Conservation (phyloP, 1,140 invertebrate genomes). For the Atta cephalotes region DNA sequence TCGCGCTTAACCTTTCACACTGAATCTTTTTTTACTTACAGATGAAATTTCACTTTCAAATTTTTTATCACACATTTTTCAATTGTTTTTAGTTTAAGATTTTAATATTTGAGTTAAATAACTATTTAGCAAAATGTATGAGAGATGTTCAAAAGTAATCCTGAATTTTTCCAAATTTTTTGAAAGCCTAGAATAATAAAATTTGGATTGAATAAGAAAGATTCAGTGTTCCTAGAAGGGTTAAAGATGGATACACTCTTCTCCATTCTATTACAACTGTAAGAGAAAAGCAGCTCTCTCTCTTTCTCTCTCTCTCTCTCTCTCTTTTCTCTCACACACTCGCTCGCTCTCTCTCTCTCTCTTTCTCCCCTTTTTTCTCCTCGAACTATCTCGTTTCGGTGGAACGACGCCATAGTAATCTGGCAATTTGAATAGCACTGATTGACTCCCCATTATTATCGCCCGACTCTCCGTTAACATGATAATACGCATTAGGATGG, state of each 20-base stretch:
- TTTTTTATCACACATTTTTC: too few relatives aligned
- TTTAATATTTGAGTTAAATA: too few relatives aligned
- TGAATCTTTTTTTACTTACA: too few relatives aligned
- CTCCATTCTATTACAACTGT: neutral
- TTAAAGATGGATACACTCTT: too few relatives aligned
- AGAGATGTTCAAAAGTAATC: too few relatives aligned
- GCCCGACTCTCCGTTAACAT: slow-evolving; percentile 19
- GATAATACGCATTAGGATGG: slow-evolving; percentile 49
- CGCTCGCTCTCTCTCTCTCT: neutral
- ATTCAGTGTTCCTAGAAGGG: too few relatives aligned
- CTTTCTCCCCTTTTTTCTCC: neutral
- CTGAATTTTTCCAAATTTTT: too few relatives aligned
- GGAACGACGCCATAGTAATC: neutral
- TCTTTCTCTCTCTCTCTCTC: neutral
- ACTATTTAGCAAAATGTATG: too few relatives aligned
- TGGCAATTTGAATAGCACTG: slow-evolving; percentile 14
- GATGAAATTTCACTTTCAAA: too few relatives aligned
- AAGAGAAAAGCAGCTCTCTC: neutral
- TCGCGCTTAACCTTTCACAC: neutral
- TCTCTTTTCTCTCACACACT: neutral
- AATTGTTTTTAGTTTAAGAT: too few relatives aligned
- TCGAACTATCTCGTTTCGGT: neutral
- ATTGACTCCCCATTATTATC: slow-evolving; percentile 41
- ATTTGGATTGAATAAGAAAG: too few relatives aligned
- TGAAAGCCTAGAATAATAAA: too few relatives aligned